A percentile compares a stretch with the other conserved stretches of the same genome.
Evolutionary conservation across 2,888 invertebrate species (phyloP).

Genomic region (Choristoneura rosaceana): DNA sequence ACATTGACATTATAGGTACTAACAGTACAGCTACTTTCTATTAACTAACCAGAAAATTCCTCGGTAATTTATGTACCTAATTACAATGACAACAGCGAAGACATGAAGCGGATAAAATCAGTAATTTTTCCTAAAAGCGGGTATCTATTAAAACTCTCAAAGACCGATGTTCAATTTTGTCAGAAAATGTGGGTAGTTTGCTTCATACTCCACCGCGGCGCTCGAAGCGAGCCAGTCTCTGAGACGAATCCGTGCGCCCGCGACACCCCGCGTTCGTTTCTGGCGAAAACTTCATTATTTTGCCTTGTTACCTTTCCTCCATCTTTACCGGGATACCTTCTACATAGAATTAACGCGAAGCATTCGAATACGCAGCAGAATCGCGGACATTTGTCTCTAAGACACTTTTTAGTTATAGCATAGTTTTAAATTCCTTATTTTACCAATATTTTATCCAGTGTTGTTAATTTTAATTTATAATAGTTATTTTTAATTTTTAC

Average conservation of each 20-base stretch:
- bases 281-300: slow-evolving; percentile 50
- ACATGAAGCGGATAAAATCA: slow-evolving; percentile 10
- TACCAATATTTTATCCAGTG: slow-evolving; percentile 53
- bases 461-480: slow-evolving; percentile 51
- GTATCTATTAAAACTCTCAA: neutral
- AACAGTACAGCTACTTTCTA: neutral
- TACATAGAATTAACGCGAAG: slow-evolving; percentile 50
- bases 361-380: slow-evolving; percentile 41
- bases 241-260: slow-evolving; percentile 65
- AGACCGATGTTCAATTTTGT: neutral
- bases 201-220: slow-evolving; percentile 40
- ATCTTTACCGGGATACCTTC: slow-evolving; percentile 47
- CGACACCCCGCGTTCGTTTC: slow-evolving; percentile 54
- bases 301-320: slow-evolving; percentile 38
- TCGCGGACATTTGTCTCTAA: slow-evolving; percentile 55
- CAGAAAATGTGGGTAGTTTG: slow-evolving; percentile 59
- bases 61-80: neutral
- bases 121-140: slow-evolving; percentile 15
- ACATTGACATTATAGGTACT: neutral
- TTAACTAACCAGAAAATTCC: neutral
- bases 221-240: slow-evolving; percentile 60
- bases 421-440: slow-evolving; percentile 52
- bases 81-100: neutral
- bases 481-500: slow-evolving; percentile 47
- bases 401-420: slow-evolving; percentile 56